A percentile compares a stretch with the other conserved stretches of the same genome.
These are phyloP conservation scores for Notiomystis cincta DNA, from an alignment of 2,113 vertebrate genomes.

Conservation along the genomic window DNA sequence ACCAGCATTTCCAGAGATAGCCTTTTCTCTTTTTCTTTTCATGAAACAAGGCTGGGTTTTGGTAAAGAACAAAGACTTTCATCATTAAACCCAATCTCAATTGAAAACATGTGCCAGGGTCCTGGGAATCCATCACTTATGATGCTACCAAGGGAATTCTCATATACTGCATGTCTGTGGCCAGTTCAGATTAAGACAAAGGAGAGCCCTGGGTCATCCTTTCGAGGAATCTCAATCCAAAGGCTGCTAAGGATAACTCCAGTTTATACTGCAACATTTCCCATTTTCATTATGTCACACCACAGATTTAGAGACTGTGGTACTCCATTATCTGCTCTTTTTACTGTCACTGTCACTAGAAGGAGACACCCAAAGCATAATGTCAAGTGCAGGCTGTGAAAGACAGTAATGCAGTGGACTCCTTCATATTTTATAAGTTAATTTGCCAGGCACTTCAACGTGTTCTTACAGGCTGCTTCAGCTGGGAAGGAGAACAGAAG, in stretches of 20 bases:
- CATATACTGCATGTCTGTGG: neutral
- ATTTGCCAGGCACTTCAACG: neutral
- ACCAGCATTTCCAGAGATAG: neutral
- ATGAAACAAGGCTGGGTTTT: neutral
- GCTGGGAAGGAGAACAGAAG: neutral
- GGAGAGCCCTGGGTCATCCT: neutral
- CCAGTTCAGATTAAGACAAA: neutral
- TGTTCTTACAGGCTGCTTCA: neutral
- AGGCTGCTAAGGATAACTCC: neutral
- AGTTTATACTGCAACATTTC: neutral
- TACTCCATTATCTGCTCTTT: neutral
- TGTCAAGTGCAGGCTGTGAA: neutral
- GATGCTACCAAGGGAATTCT: neutral
- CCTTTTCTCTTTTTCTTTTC: neutral
- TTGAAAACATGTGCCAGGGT: neutral
- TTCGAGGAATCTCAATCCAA: neutral
- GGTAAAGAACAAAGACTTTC: neutral
- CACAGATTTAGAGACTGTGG: constrained; percentile 19
- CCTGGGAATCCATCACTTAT: neutral
- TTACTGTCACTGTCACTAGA: neutral
- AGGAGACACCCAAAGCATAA: neutral
- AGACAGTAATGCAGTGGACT: neutral
- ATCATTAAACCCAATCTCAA: neutral
- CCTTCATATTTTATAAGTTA: constrained; percentile 25
- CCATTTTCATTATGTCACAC: neutral